Evolutionary conservation across 2,113 vertebrate species (phyloP).

Genomic region (Triplophysa tibetana): DNA sequence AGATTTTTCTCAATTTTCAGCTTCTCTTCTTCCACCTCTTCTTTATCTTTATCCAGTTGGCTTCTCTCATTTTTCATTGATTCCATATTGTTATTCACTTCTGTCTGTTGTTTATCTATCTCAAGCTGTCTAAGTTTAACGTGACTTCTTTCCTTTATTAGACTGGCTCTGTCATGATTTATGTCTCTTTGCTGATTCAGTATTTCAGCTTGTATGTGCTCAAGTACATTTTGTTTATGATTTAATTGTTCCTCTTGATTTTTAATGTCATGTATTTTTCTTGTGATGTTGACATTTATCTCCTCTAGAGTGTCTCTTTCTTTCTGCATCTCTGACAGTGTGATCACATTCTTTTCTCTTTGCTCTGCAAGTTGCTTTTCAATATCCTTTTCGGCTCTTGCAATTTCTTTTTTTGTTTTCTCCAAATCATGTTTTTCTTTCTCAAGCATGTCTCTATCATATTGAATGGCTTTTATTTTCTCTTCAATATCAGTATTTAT

Average conservation of each 20-base stretch:
- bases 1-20: too few species aligned
- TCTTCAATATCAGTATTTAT: background rate
- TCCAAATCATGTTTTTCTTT: constrained; percentile 31
- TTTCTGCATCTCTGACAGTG: constrained; percentile 45
- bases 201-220: constrained; percentile 49
- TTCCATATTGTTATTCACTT: background rate
- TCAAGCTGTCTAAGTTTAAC: constrained; percentile 7
- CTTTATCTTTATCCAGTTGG: background rate
- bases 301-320: constrained; percentile 22
- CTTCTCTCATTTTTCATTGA: background rate
- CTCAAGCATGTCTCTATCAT: background rate
- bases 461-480: constrained; percentile 7
- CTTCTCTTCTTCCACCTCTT: background rate
- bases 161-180: background rate
- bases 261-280: constrained; percentile 42
- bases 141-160: background rate
- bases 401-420: background rate
- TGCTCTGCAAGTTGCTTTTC: constrained; percentile 3
- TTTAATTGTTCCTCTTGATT: constrained; percentile 53
- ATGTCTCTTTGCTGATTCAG: background rate
- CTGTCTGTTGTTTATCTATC: background rate
- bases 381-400: background rate
- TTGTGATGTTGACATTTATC: constrained; percentile 44
- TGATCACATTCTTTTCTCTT: constrained; percentile 23
- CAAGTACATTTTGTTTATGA: background rate